phyloP scores from a whole-genome alignment of 2,797 vertebrate species.

The Bovichtus diacanthus region DNA sequence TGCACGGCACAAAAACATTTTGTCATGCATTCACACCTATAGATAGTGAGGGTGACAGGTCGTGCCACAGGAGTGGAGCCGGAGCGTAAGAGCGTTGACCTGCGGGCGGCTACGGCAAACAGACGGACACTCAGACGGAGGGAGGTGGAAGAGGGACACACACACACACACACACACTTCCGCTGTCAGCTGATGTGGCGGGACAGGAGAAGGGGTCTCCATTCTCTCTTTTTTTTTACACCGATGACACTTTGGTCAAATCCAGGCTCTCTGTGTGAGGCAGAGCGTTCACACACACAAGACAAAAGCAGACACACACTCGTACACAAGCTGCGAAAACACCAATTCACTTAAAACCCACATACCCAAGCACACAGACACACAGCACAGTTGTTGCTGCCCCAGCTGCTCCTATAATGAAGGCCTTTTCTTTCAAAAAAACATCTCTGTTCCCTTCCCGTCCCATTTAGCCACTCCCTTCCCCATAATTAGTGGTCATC shows the following conservation, averaged over 20 bases:
- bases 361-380: slow-evolving; percentile 62
- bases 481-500: slow-evolving; percentile 84
- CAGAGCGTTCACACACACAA: slow-evolving; percentile 33
- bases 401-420: slow-evolving; percentile 82
- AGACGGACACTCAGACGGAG: slow-evolving; percentile 33
- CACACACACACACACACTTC: slow-evolving; percentile 16
- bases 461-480: slow-evolving; percentile 67
- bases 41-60: slow-evolving; percentile 67
- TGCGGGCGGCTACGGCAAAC: slow-evolving; percentile 49
- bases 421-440: slow-evolving; percentile 74
- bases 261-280: slow-evolving; percentile 34
- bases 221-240: slow-evolving; percentile 68
- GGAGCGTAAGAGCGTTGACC: slow-evolving; percentile 61
- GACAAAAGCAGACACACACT: slow-evolving; percentile 61
- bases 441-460: slow-evolving; percentile 57
- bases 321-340: slow-evolving; percentile 48
- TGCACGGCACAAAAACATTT: slow-evolving; percentile 54
- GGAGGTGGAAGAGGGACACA: neutral
- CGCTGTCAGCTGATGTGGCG: slow-evolving; percentile 55
- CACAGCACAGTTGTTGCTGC: slow-evolving; percentile 43
- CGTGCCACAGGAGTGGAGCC: slow-evolving; percentile 59
- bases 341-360: slow-evolving; percentile 61
- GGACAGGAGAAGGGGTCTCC: slow-evolving; percentile 59
- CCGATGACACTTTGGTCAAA: slow-evolving; percentile 68
- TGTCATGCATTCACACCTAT: slow-evolving; percentile 73